phyloP scores from a whole-genome alignment of 2,113 vertebrate genomes.

The Macquaria ambigua region DNA sequence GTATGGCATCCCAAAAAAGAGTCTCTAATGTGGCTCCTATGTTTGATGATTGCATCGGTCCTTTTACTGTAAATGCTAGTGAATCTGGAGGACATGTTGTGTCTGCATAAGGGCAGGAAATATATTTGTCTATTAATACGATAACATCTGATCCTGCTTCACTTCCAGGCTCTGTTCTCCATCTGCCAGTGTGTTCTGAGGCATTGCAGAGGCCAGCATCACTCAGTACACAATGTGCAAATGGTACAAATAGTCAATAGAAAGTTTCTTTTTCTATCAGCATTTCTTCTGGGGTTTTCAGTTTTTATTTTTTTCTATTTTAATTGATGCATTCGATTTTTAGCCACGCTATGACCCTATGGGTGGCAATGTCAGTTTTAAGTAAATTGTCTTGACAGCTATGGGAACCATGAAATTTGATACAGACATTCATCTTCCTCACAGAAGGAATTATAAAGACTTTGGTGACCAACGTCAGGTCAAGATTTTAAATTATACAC shows the following conservation, averaged over 20 bases:
- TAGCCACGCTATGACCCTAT: no score
- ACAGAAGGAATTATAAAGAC: neutral
- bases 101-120: neutral
- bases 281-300: no score
- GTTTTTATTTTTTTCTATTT: no score
- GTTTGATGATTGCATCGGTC: neutral
- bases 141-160: constrained; percentile 33
- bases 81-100: neutral
- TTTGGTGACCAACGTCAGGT: neutral
- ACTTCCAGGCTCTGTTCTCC: constrained; percentile 27
- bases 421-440: neutral
- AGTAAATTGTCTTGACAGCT: no score
- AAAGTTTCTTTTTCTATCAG: no score
- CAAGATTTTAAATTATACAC: neutral
- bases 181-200: constrained; percentile 47
- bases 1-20: neutral
- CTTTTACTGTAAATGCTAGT: neutral
- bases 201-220: constrained; percentile 12
- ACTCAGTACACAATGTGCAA: neutral
- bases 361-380: no score
- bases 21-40: neutral
- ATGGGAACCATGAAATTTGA: no score
- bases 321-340: no score
- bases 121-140: constrained; percentile 25
- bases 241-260: no score